Base-by-base conservation (phyloP, 30 jellyfish, hydroid and myxozoan species). In the Turritopsis rubra region DNA sequence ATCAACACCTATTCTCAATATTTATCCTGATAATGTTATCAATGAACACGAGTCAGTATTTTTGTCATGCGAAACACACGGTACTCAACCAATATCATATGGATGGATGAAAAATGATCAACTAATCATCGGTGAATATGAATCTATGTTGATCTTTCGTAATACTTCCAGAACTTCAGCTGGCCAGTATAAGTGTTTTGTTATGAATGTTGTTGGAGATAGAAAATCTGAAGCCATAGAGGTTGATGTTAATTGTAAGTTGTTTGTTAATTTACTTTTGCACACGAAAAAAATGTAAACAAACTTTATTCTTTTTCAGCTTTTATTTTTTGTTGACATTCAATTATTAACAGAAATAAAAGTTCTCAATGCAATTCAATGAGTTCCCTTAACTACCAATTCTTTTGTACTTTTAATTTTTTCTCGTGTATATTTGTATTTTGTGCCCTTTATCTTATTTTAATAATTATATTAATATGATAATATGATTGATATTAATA, bases 111-210 rank as follows among this genome's bases (percentile, higher is more conserved):
- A 72, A 72, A 8, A 72, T 22, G 81, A 53, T 22, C 27, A 22
- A 72, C 22, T 72, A 16, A 3, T 72, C 22, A 1, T 53, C 1
- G 23, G 22, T 19, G 30, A 22, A 26, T 23, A 19, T 26, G 30
- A 26, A 17, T 72, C 52, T 26, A 17, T 72, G n/a, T n/a, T 77
- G 24, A 77, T n/a, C 72, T 8, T 29, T 30, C 7, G 19, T 16
- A 77, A 77, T 77, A 19, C 29, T 77, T 68, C 77, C 9, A 68
- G 8, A 0, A 18, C n/a, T 24, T 16, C 25, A 22, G 70, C 71
- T 77, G 85, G 85, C 17, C 28, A 22, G 66, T 77, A 77, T 77
- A 72, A 77, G 18, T 77, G 85, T 52, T 28, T 29, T 21, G 85
- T 77, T 77, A 28, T 26, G 53, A 75, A 77, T 30, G 20, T 77